Evolutionary conservation across 2,797 vertebrate species (phyloP).

Genomic region (Bucorvus abyssinicus): DNA sequence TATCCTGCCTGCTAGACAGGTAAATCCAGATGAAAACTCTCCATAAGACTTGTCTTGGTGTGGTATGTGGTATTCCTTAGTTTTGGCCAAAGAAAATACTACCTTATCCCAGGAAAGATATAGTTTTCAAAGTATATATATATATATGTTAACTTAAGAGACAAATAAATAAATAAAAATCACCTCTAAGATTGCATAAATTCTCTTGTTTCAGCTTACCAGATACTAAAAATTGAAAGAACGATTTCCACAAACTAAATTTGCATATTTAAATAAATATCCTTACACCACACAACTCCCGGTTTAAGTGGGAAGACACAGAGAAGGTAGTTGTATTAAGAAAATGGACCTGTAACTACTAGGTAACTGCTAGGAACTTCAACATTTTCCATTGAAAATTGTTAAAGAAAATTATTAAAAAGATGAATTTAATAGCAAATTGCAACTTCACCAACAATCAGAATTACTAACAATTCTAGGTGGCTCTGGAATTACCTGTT

Average conservation of each 20-base stretch:
- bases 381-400: neutral
- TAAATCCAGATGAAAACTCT: neutral
- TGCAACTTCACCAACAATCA: neutral
- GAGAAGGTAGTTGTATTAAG: neutral
- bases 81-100: neutral
- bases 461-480: neutral
- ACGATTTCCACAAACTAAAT: neutral
- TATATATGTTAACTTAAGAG: neutral
- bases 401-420: neutral
- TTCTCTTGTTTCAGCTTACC: neutral
- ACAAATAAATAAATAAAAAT: neutral
- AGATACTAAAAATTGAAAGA: neutral
- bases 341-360: neutral
- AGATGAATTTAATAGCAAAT: neutral
- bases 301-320: neutral
- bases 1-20: fast-evolving
- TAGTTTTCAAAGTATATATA: neutral
- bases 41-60: neutral
- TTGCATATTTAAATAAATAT: neutral
- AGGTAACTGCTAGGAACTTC: neutral
- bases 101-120: neutral
- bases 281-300: neutral
- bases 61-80: neutral
- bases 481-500: neutral
- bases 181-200: neutral